Evolutionary conservation across 2,797 vertebrate genomes (phyloP).

Genomic region (Cyclura pinguis): DNA sequence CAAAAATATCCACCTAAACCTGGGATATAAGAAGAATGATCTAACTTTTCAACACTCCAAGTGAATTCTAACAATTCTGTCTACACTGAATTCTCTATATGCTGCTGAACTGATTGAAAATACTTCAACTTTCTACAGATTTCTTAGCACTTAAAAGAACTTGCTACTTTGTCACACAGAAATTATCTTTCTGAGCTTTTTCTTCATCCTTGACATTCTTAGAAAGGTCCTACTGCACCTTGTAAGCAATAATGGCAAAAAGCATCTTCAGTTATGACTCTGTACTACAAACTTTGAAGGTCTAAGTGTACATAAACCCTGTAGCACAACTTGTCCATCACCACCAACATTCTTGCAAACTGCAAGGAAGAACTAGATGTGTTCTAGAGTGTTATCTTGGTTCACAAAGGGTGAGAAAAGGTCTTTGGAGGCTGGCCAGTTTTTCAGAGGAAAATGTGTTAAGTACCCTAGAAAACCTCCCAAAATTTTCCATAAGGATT

Average conservation of each 20-base stretch:
- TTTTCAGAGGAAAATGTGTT: neutral
- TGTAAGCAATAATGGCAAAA: neutral
- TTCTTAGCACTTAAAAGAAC: neutral
- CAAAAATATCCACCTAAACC: neutral
- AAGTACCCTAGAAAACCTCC: neutral
- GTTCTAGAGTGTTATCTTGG: neutral
- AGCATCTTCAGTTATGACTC: neutral
- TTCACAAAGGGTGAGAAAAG: neutral
- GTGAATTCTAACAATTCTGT: no score
- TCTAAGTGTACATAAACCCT: neutral
- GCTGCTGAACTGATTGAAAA: neutral
- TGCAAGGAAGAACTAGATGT: neutral
- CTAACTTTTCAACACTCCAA: neutral
- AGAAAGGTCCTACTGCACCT: neutral
- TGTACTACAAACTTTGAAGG: neutral
- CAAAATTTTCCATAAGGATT: neutral
- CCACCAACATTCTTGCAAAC: no score
- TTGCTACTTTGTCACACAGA: neutral
- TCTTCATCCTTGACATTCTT: neutral
- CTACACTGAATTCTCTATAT: neutral
- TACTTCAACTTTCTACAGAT: neutral
- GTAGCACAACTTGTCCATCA: neutral
- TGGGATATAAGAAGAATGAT: neutral
- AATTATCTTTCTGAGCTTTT: neutral
- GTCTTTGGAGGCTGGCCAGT: neutral